Percentiles rank a stretch among this genome's conserved stretches.
Conservation (phyloP, 2,888 invertebrate genomes). For the Drosophila antonietae region DNA sequence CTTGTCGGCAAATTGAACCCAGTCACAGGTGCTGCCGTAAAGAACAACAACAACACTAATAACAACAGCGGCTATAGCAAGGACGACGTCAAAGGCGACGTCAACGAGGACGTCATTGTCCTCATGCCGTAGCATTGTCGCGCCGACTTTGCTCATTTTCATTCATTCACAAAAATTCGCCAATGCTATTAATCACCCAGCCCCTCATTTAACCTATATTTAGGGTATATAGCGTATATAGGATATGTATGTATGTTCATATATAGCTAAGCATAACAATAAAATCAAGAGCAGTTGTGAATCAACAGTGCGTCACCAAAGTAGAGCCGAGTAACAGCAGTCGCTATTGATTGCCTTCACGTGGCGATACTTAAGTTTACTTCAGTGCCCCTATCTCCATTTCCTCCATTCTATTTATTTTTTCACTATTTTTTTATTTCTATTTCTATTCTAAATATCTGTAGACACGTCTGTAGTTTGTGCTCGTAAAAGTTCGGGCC, state of each 20-base stretch:
- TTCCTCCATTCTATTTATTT: background rate
- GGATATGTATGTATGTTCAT: conserved; percentile 4
- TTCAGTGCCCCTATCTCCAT: background rate
- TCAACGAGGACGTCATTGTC: conserved; percentile 68
- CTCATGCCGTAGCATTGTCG: conserved; percentile 52
- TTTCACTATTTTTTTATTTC: conserved; percentile 6
- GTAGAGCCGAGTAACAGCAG: conserved; percentile 2
- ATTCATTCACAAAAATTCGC: conserved; percentile 68
- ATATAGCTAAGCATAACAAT: conserved; percentile 58
- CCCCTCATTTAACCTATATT: conserved; percentile 8
- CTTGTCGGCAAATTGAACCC: conserved; percentile 33
- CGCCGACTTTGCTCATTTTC: conserved; percentile 43
- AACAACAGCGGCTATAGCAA: background rate
- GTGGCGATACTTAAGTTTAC: conserved; percentile 63
- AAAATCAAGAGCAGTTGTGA: conserved; percentile 68
- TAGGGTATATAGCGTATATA: conserved; percentile 7
- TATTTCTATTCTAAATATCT: conserved; percentile 18
- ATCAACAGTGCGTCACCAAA: conserved; percentile 77
- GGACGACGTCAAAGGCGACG: conserved; percentile 46
- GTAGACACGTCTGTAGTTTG: conserved; percentile 62
- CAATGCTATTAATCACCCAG: conserved; percentile 65
- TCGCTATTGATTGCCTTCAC: conserved; percentile 71
- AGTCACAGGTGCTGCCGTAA: conserved; percentile 66
- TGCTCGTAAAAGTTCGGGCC: conserved; percentile 26
- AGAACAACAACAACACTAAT: conserved; percentile 3